Evolutionary conservation across 2,888 invertebrate genomes (phyloP), one percentile per base, ranked within the genome.

Genomic region (Apantesis nais): DNA sequence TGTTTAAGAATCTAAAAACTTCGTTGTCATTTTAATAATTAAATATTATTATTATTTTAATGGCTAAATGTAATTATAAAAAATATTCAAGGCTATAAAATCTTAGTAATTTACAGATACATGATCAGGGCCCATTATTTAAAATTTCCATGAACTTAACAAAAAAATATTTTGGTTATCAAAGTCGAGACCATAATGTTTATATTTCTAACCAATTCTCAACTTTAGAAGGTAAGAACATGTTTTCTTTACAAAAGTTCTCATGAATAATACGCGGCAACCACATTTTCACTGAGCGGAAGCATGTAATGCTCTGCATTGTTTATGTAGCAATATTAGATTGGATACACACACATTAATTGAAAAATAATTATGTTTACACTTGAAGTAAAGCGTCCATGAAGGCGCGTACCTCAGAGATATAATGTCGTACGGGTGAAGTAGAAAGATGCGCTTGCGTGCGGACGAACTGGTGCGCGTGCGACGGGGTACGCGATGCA

Each of bases 381-480:
- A 80, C 80, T 80, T 76, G 48, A 71, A 71, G 70, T 67, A 73
- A 66, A 78, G 70, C 60, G 67, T 73, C 71, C 67, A 67, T 82
- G 70, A 73, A 74, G 82, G 79, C 88, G 87, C 89, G 90, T 93
- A 93, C 93, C 93, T 93, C 90, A 88, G 80, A 80, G 76, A 48
- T n/a, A n/a, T n/a, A 78, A 77, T 82, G 76, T 83, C 85, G 81
- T 79, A 85, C 77, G 77, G 64, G 48, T 60, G 70, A 34, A 68
- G 75, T 78, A 70, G 79, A 71, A 77, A 72, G 85, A 77, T 78
- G 84, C 78, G 83, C 76, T 80, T 78, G 84, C 74, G 81, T 73
- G 82, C 74, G 81, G 79, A 73, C 65, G 77, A 73, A 73, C 68
- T 67, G 66, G 75, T 74, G 80, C 78, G 79, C 78, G 81, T 73